Evolutionary conservation across 2,797 vertebrate genomes (phyloP).

Genomic region (Leptodactylus fallax): DNA sequence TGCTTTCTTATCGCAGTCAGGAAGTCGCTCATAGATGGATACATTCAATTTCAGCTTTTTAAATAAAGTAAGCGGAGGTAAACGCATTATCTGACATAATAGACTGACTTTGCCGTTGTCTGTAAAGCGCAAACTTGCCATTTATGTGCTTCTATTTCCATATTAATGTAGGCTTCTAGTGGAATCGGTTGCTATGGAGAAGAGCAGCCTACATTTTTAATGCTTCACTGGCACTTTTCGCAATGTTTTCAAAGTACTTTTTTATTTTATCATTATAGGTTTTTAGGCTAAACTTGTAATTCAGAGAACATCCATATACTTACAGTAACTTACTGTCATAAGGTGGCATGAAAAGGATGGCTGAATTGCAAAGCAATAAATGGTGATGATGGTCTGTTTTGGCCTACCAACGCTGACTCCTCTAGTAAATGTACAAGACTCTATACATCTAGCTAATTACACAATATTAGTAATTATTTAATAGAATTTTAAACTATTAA

Average conservation of each 20-base stretch:
- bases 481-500: too few relatives aligned
- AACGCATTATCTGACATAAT: slow-evolving; percentile 45
- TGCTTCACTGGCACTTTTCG: slow-evolving; percentile 43
- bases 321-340: neutral
- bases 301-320: neutral
- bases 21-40: slow-evolving; percentile 17
- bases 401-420: too few relatives aligned
- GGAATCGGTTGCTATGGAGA: slow-evolving; percentile 71
- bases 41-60: neutral
- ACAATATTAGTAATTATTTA: too few relatives aligned
- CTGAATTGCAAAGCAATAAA: neutral
- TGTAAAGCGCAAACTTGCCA: slow-evolving; percentile 38
- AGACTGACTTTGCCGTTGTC: slow-evolving; percentile 28
- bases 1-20: slow-evolving; percentile 1
- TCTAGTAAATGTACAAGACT: too few relatives aligned
- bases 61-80: slow-evolving; percentile 4
- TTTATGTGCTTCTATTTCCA: slow-evolving; percentile 68
- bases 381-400: too few relatives aligned
- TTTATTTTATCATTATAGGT: neutral
- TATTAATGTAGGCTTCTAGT: slow-evolving; percentile 67
- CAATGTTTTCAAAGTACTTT: slow-evolving; percentile 11
- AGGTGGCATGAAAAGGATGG: neutral
- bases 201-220: slow-evolving; percentile 64
- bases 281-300: neutral
- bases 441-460: too few relatives aligned